phyloP scores from a whole-genome alignment of 2,888 invertebrate species.

The Epinotia nisella region DNA sequence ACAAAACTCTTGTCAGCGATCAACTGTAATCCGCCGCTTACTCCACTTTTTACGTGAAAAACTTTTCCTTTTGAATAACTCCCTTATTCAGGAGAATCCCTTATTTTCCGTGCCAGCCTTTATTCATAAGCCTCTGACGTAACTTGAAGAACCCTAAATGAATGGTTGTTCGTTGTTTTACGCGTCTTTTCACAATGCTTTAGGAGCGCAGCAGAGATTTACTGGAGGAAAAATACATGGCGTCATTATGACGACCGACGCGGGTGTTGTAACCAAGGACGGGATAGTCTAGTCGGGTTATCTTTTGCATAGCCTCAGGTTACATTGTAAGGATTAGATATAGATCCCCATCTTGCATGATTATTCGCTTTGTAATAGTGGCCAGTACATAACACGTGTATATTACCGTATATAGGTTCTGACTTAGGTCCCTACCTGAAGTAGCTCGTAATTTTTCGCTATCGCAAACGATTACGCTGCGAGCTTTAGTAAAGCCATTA shows the following conservation, averaged over 20 bases:
- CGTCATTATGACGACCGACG: conserved; percentile 37
- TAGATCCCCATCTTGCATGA: not conserved
- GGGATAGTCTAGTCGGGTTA: conserved; percentile 18
- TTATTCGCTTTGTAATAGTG: not conserved
- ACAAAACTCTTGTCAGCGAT: conserved; percentile 78
- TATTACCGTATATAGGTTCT: too few relatives aligned
- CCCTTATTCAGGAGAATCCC: conserved; percentile 60
- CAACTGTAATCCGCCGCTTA: conserved; percentile 78
- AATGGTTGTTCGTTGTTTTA: conserved; percentile 84
- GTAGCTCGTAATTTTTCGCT: conserved; percentile 1
- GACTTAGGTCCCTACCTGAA: not conserved
- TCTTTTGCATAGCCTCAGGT: not conserved
- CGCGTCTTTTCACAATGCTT: conserved; percentile 82
- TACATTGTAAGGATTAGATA: not conserved
- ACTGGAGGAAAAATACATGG: conserved; percentile 54
- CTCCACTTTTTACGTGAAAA: conserved; percentile 75
- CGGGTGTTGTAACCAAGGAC: conserved; percentile 18
- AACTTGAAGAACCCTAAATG: conserved; percentile 82
- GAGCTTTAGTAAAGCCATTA: conserved; percentile 50
- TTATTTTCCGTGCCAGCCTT: conserved; percentile 68
- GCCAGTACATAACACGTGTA: not conserved
- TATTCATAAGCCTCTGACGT: conserved; percentile 82
- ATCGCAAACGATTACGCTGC: not conserved
- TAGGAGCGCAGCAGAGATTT: conserved; percentile 79
- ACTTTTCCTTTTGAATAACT: conserved; percentile 78